Conservation (phyloP, 2,888 invertebrate species). For the Kuschelorhynchus macadamiae region DNA sequence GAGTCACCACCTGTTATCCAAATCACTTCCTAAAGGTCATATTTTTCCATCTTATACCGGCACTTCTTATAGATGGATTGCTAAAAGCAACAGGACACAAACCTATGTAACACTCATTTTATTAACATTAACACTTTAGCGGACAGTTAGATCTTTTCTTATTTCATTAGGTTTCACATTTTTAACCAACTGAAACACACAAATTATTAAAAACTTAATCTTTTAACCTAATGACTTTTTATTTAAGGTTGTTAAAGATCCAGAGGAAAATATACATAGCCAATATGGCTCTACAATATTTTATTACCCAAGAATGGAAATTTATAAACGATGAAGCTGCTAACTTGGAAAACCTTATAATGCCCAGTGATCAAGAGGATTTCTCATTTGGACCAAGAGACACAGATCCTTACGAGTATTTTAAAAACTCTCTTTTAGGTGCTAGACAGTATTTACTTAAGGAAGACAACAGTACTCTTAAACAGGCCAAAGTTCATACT, state of each 20-base stretch:
- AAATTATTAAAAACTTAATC: too few species aligned
- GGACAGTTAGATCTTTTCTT: too few species aligned
- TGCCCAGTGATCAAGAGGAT: constrained; percentile 59
- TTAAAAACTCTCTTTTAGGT: constrained; percentile 73
- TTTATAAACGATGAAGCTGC: constrained; percentile 76
- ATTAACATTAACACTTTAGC: too few species aligned
- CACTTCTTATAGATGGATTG: constrained; percentile 79
- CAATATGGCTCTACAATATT: constrained; percentile 80
- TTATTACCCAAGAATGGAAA: constrained; percentile 83
- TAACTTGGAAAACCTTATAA: constrained; percentile 68
- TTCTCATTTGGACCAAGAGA: constrained; percentile 74
- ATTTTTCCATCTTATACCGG: constrained; percentile 84
- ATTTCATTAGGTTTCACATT: too few species aligned
- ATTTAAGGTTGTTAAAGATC: constrained; percentile 80
- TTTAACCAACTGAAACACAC: too few species aligned
- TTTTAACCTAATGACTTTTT: too few species aligned
- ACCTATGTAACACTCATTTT: constrained; percentile 75
- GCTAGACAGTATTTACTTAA: constrained; percentile 78
- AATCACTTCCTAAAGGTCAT: constrained; percentile 79
- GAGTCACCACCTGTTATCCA: constrained; percentile 73
- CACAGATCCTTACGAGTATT: constrained; percentile 71
- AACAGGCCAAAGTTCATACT: constrained; percentile 70
- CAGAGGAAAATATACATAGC: constrained; percentile 87
- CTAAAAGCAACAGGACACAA: constrained; percentile 78
- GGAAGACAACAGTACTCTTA: constrained; percentile 70